These are phyloP conservation scores for Echeneis naucrates DNA, from an alignment of 2,797 vertebrate genomes.

Conservation along the genomic window DNA sequence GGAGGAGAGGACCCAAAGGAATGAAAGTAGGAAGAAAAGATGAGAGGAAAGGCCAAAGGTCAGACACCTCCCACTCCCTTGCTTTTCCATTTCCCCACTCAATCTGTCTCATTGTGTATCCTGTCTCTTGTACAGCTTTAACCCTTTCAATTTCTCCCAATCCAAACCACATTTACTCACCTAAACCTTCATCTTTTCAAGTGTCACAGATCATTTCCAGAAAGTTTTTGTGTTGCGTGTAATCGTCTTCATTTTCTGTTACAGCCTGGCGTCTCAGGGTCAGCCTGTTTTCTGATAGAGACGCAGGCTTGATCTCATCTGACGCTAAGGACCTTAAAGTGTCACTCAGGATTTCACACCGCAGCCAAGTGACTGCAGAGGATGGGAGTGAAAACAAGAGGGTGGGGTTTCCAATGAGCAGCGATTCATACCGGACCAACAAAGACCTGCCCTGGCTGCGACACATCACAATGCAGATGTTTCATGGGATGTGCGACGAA, in stretches of 20 bases:
- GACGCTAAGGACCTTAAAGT: constrained; percentile 79
- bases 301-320: constrained; percentile 71
- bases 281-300: constrained; percentile 71
- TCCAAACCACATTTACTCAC: not conserved
- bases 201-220: not conserved
- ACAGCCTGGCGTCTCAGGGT: constrained; percentile 31
- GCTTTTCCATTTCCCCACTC: constrained; percentile 62
- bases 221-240: not conserved
- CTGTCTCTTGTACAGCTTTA: constrained; percentile 35
- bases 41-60: constrained; percentile 67
- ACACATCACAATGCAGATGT: constrained; percentile 47
- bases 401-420: constrained; percentile 31
- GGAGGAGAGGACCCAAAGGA: constrained; percentile 66
- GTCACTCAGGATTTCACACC: constrained; percentile 81
- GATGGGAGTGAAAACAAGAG: constrained; percentile 47
- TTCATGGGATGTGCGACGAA: constrained; percentile 13
- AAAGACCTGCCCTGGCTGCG: constrained; percentile 42
- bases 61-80: constrained; percentile 69
- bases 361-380: constrained; percentile 17
- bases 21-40: constrained; percentile 78
- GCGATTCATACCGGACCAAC: constrained; percentile 39
- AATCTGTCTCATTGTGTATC: constrained; percentile 42
- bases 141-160: not conserved
- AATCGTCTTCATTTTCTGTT: not conserved
- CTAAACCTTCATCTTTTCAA: not conserved